These are phyloP conservation scores for Hemichromis elongatus DNA, from an alignment of 2,113 vertebrate species.

Conservation along the genomic window DNA sequence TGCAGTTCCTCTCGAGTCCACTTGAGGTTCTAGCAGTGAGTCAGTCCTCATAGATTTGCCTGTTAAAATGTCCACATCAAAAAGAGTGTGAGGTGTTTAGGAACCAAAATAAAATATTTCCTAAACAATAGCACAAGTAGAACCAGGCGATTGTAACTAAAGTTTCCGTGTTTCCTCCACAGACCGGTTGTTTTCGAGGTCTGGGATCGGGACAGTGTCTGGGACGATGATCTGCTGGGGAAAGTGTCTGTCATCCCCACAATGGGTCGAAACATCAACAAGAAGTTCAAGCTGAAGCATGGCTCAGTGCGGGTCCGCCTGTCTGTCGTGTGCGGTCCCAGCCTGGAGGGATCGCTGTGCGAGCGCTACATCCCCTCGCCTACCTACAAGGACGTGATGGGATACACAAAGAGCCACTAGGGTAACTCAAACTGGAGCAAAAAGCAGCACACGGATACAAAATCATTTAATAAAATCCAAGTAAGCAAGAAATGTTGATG, in stretches of 20 bases:
- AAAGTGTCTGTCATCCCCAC: background rate
- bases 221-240: constrained; percentile 12
- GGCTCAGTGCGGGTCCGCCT: background rate
- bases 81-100: background rate
- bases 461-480: background rate
- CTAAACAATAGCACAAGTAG: background rate
- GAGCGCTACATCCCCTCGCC: constrained; percentile 48
- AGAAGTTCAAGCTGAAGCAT: background rate
- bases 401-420: background rate
- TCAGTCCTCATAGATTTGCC: background rate
- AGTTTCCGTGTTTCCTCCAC: background rate
- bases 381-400: background rate
- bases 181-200: background rate
- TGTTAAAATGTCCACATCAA: background rate
- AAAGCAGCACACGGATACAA: background rate
- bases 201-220: constrained; percentile 8
- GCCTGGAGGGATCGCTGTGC: constrained; percentile 59
- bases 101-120: background rate
- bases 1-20: background rate
- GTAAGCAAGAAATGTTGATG: background rate
- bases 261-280: background rate
- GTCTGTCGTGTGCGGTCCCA: constrained; percentile 43
- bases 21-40: background rate
- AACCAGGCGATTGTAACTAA: background rate
- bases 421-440: background rate